phyloP scores from a whole-genome alignment of 1,140 invertebrate genomes.

The Papilio aristodemus region DNA sequence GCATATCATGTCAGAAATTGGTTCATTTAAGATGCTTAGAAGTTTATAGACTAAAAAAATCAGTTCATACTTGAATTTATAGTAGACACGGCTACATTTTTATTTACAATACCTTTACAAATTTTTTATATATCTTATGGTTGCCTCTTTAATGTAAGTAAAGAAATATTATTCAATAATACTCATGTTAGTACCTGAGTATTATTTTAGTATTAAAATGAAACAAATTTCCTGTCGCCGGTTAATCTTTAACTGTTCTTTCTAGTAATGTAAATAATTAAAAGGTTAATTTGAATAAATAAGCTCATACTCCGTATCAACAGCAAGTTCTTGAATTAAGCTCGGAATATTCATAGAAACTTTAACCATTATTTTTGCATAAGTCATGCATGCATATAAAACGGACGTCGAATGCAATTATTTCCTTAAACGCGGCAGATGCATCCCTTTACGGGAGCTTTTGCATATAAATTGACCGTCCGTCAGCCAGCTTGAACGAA shows the following conservation, averaged over 20 bases:
- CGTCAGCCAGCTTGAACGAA: constrained; percentile 34
- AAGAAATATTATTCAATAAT: too few relatives aligned
- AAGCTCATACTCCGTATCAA: not conserved
- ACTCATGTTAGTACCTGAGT: too few relatives aligned
- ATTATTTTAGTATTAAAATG: not conserved
- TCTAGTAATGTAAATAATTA: not conserved
- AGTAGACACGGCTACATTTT: too few relatives aligned
- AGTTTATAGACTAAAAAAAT: too few relatives aligned
- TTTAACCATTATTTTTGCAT: constrained; percentile 30
- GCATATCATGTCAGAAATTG: too few relatives aligned
- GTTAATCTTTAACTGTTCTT: not conserved
- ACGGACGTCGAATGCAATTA: constrained; percentile 29
- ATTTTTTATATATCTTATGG: too few relatives aligned
- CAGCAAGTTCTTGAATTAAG: constrained; percentile 7
- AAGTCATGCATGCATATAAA: constrained; percentile 40
- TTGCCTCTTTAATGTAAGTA: too few relatives aligned
- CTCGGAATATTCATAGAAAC: constrained; percentile 28
- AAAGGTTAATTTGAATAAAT: constrained; percentile 15
- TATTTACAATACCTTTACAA: too few relatives aligned
- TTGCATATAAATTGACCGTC: constrained; percentile 53
- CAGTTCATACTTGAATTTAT: too few relatives aligned
- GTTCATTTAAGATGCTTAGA: too few relatives aligned
- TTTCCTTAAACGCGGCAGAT: constrained; percentile 45
- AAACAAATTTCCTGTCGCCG: not conserved
- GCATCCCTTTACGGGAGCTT: constrained; percentile 38